Base-by-base conservation (phyloP, 2,888 invertebrate species). In the Melipona beecheii region DNA sequence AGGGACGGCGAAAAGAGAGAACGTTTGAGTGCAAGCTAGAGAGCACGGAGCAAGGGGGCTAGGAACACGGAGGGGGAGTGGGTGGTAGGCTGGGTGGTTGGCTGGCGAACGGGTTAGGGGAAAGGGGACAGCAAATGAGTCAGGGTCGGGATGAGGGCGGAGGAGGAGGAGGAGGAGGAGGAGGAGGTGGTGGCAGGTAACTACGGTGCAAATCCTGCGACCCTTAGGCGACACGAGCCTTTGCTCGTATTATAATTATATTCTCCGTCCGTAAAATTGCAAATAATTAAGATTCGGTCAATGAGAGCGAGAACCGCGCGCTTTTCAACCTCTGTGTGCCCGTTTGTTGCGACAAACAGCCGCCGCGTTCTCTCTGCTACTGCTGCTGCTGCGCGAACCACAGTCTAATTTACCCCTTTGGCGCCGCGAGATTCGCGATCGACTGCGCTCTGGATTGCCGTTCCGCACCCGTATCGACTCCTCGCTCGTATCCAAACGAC, bases 261-360 rank as follows among this genome's bases (percentile, higher is more conserved):
- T 92, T 91, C 87, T 88, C 91, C 90, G 91, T 86, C 91, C 91
- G 91, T 92, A 91, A 93, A 93, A 93, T 92, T 91, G 90, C 91
- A 93, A 93, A 93, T 92, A 93, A 93, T 93, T 93, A 92, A 90
- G 92, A 91, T 89, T 91, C 91, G 91, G 91, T 92, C 91, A 91
- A 93, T 92, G 91, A 86, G 84, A 91, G 87, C 85, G 91, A 89
- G 88, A 87, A 87, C 88, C 86, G 89, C 87, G 90, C 60, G 19
- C 9, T 90, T 83, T 43, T 64, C 70, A 66, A 62, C 64, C 69
- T 65, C 49, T 60, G 78, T 64, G 76, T 49, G 72, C 36, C 9
- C 56, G 76, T 76, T 80, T 70, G 73, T 74, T 71, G 65, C 84
- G 69, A 82, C 81, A 54, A 81, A 77, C 72, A 13, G 52, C 2